Conservation (phyloP, 2,797 vertebrate genomes). For the Gymnodraco acuticeps region DNA sequence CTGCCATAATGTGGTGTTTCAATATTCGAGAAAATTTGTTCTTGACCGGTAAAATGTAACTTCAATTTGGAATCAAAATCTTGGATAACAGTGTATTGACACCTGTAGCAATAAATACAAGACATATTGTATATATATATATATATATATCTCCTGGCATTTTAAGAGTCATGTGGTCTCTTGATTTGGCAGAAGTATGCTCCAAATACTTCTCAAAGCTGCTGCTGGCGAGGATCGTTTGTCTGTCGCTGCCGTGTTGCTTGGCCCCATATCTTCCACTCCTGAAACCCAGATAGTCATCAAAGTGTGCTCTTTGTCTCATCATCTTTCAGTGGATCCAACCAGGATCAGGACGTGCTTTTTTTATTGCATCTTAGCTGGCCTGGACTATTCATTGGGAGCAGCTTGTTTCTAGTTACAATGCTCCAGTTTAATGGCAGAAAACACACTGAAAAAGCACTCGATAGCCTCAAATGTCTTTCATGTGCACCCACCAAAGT, state of each 20-base stretch:
- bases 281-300: slow-evolving; percentile 20
- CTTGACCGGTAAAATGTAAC: too few relatives aligned
- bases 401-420: slow-evolving; percentile 61
- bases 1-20: too few relatives aligned
- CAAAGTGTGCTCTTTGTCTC: slow-evolving; percentile 14
- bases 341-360: slow-evolving; percentile 56
- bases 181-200: slow-evolving; percentile 44
- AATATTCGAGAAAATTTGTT: too few relatives aligned
- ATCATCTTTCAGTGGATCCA: slow-evolving; percentile 19
- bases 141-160: neutral
- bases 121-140: too few relatives aligned
- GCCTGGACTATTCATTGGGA: slow-evolving; percentile 63
- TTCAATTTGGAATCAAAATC: too few relatives aligned
- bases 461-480: slow-evolving; percentile 54
- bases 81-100: neutral
- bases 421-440: slow-evolving; percentile 44
- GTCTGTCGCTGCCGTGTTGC: slow-evolving; percentile 26
- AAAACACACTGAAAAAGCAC: slow-evolving; percentile 25
- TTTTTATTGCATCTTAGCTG: slow-evolving; percentile 60
- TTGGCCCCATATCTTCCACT: slow-evolving; percentile 19
- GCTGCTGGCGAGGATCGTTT: slow-evolving; percentile 18
- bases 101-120: too few relatives aligned
- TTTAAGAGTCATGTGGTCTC: slow-evolving; percentile 28
- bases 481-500: slow-evolving; percentile 52
- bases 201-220: slow-evolving; percentile 50